Base-by-base conservation (phyloP, 2,797 vertebrate genomes). In the Girardinus metallicus region DNA sequence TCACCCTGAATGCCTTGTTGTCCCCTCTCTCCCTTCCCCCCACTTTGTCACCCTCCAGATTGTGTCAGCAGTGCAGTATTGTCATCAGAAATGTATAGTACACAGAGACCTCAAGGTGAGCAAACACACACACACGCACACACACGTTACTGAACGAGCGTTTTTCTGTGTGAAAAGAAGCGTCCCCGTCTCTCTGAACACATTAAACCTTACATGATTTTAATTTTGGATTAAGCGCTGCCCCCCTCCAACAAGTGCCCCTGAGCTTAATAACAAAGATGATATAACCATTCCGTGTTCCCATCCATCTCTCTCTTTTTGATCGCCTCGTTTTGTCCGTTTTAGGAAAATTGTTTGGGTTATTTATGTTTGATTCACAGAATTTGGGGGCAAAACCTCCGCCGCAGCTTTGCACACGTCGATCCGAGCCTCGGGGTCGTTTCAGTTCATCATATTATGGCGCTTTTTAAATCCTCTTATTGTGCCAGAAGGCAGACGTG, bases 61-160 rank as follows among this genome's bases (percentile, higher is more conserved):
- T 92, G 97, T 98, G 89, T 98, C 98, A 91, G 98, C 98, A 16
- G 98, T 99, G 94, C 98, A 99, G 96, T 99, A 99, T 93, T 99
- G 98, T 93, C 98, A 99, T 95, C 97, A 98, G 95, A 99, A 98
- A 94, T 97, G 96, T 89, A 99, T 99, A 91, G 98, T 99, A 83
- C 98, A 99, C 89, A 95, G 98, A 94, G 98, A 99, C 95, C 94
- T 99, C 82, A 99, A 99, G 97, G 98, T 99, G 91, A 96, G 96
- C 47, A 26, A 21, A 0, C 47, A 18, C 46, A 16, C 44, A 47
- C 46, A 16, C 15, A 47, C 47, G 5, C 53, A n/a, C 26, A 55
- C 26, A 55, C 10, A 55, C 2, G 12, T 57, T 29, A 57, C n/a
- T 60, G 55, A 60, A 60, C 13, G 29, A 15, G 29, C 1, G 4